These are phyloP conservation scores for Bombus huntii DNA, from an alignment of 1,140 invertebrate genomes.

Conservation along the genomic window DNA sequence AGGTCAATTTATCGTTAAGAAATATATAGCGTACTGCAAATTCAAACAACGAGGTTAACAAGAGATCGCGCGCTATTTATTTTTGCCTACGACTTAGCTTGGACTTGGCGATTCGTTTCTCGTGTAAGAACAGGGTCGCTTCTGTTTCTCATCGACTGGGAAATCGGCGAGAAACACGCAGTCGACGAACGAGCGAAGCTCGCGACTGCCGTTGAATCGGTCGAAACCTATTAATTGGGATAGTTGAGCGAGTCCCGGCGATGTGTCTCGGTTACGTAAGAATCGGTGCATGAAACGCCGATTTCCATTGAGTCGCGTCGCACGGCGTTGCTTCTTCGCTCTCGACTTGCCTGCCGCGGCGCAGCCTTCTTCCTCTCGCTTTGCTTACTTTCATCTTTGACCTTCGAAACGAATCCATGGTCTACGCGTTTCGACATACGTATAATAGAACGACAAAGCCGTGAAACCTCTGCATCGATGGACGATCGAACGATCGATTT, in stretches of 20 bases:
- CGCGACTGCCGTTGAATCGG: not conserved
- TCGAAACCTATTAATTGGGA: constrained; percentile 59
- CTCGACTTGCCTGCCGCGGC: constrained; percentile 1
- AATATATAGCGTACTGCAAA: constrained; percentile 23
- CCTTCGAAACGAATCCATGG: constrained; percentile 48
- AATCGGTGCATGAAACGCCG: constrained; percentile 62
- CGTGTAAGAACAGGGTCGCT: not conserved
- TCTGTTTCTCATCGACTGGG: not conserved
- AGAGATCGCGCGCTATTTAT: constrained; percentile 33
- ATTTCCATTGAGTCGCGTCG: constrained; percentile 60
- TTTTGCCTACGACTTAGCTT: not conserved
- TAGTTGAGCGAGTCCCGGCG: constrained; percentile 40
- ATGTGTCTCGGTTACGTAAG: constrained; percentile 58
- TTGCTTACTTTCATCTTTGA: constrained; percentile 63
- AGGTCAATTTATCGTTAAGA: constrained; percentile 44
- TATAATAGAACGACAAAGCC: not conserved
- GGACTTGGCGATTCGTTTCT: not conserved
- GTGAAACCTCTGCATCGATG: not conserved
- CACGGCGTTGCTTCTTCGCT: constrained; percentile 54
- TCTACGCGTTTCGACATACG: not conserved
- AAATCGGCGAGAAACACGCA: constrained; percentile 14
- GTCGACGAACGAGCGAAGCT: constrained; percentile 23
- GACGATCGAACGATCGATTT: not conserved
- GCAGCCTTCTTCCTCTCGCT: constrained; percentile 24
- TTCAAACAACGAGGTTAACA: constrained; percentile 38